A percentile compares a stretch with the other conserved stretches of the same genome.
phyloP scores from a whole-genome alignment of 2,797 vertebrate genomes.

The Odontamblyopus lacepedii region DNA sequence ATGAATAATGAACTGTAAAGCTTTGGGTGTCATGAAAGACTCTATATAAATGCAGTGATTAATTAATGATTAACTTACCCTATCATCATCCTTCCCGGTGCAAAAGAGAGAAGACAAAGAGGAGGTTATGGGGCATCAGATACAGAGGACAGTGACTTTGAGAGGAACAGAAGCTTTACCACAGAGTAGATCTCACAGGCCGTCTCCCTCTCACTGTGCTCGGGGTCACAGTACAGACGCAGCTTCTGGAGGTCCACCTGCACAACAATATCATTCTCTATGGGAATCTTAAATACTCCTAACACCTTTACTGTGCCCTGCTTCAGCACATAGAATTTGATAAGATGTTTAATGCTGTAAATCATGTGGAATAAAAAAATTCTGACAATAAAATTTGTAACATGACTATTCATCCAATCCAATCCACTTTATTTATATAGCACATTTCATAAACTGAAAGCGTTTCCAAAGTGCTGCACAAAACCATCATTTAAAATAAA shows the following conservation, averaged over 20 bases:
- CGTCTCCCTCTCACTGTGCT: slow-evolving; percentile 83
- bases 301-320: neutral
- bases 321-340: neutral
- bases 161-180: slow-evolving; percentile 55
- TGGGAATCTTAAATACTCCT: neutral
- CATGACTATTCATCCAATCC: neutral
- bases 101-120: slow-evolving; percentile 18
- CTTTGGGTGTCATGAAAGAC: too few relatives aligned
- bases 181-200: slow-evolving; percentile 85
- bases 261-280: neutral
- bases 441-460: too few relatives aligned
- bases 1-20: too few relatives aligned
- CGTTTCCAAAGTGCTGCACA: too few relatives aligned
- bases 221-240: slow-evolving; percentile 83
- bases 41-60: too few relatives aligned
- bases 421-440: too few relatives aligned
- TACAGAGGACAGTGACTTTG: neutral
- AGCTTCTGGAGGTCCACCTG: slow-evolving; percentile 84
- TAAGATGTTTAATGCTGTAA: neutral
- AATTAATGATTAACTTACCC: slow-evolving; percentile 67
- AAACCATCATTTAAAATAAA: too few relatives aligned
- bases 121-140: neutral
- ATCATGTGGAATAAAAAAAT: neutral
- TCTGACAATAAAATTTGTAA: neutral
- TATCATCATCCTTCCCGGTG: slow-evolving; percentile 77